Percentiles rank a stretch among this genome's conserved stretches.
These are phyloP conservation scores for Valencia hispanica DNA, from an alignment of 2,797 vertebrate species.

Conservation along the genomic window DNA sequence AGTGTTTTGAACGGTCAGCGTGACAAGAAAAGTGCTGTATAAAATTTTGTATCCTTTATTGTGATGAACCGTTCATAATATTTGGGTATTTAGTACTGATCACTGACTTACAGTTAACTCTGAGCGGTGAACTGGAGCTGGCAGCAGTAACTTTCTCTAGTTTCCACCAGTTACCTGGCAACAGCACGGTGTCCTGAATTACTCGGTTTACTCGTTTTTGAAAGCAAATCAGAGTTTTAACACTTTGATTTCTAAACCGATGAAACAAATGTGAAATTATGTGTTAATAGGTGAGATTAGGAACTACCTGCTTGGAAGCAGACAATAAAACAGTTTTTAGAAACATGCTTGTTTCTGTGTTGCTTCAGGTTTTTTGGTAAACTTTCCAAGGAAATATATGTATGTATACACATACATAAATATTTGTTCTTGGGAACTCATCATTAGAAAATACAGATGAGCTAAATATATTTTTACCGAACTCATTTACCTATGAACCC, in stretches of 20 bases:
- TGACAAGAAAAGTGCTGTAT: neutral
- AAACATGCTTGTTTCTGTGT: neutral
- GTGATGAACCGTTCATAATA: neutral
- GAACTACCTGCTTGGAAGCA: neutral
- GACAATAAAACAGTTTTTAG: neutral
- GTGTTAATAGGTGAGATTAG: neutral
- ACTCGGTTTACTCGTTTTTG: neutral
- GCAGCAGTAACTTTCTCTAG: slow-evolving; percentile 1
- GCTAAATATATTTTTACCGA: neutral
- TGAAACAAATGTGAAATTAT: neutral
- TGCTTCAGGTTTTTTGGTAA: neutral
- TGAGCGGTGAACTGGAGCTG: neutral
- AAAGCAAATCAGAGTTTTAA: neutral
- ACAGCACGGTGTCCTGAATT: neutral
- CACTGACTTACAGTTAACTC: neutral
- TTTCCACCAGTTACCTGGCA: slow-evolving; percentile 13
- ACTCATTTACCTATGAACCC: neutral
- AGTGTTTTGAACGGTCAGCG: neutral
- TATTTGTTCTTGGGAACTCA: neutral
- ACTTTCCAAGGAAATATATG: neutral
- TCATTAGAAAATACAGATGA: neutral
- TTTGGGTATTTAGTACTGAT: neutral
- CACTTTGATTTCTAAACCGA: slow-evolving; percentile 1
- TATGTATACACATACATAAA: neutral
- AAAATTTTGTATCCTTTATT: neutral